Evolutionary conservation across 64 coral and sea anemone genomes (phyloP), one percentile per base, ranked within the genome.

Genomic region (Platygyra sinensis): DNA sequence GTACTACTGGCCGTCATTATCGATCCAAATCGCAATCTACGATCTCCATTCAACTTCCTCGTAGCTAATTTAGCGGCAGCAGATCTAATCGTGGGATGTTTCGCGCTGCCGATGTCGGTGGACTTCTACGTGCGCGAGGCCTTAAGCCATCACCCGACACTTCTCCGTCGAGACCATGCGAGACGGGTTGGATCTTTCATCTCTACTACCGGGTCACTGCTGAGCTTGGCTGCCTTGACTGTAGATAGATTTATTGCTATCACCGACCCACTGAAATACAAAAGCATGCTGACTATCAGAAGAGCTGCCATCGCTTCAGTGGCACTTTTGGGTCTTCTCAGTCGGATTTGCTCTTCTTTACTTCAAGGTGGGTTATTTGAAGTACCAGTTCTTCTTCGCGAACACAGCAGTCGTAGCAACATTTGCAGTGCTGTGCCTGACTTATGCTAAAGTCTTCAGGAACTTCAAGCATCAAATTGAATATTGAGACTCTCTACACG

Each of bases 231-330:
- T 16, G 94, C 77, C 10, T 19, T 99, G 9, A 90, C 94, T 19
- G 50, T 96, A 32, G 97, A 99, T 33, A 93, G 97, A 81, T 94
- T 96, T 60, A 80, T 98, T 15, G 96, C 96, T 0, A 87, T 98
- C 36, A 83, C 93, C 28, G 78, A 83, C 30, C 93, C 96, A 2
- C 52, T 95, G 59, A 79, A 86, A 76, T 93, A 98, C 75, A 89
- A 72, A n/a, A n/a, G 59, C 0, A 93, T 30, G 22, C 57, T 77
- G 0, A 90, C 77, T 11, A 79, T 88, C 4, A 77, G 84, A 52
- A 77, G 86, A 11, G 71, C 90, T 11, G 59, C 72, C 5, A 25
- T 12, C 12, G 60, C 87, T 10, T 90, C 74, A 25, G 33, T 78
- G 17, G 30, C 30, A 1, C 88, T 95, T n/a, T 4, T 99, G 97